Evolutionary conservation across 35 echinoderm and acorn worm species (phyloP), one percentile per base, ranked within the genome.

Genomic region (Anneissia japonica): DNA sequence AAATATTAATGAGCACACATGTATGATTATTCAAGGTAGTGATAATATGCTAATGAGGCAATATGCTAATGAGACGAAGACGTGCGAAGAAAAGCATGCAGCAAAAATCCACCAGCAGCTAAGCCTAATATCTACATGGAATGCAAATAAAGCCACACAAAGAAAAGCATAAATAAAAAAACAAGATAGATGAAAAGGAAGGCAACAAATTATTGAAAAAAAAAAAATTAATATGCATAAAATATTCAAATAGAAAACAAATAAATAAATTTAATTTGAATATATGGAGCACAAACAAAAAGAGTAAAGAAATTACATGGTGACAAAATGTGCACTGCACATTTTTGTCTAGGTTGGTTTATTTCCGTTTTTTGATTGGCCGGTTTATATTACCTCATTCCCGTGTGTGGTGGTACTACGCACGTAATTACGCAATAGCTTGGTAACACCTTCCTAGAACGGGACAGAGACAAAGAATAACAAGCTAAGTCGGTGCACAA

Each of bases 371-470:
- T 64, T 23, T 64, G 51, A 64, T 23, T 64, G 51, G 51, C 51
- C 51, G 19, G 26, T 64, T 9, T 64, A 64, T 64, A 64, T 64
- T 64, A 64, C 51, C 51, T 64, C 51, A 64, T 64, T 64, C 51
- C 51, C 51, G 51, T 64, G 19, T 64, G 51, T 64, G 2, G 51
- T 23, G 19, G 51, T 64, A 64, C 51, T 97, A 79, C 91, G 91
- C 83, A 97, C 88, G 74, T 97, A 88, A 88, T 93, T 97, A 86
- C 88, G 95, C 87, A 97, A 93, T 51, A 97, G 95, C 95, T 93
- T 93, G 88, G 95, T 97, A 38, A 91, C 95, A 39, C 91, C 90
- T 38, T 97, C 94, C 94, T 97, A 93, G 23, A 87, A 83, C 37
- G 72, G 79, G 78, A 89, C 36, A 89, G 39, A 84, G 76, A 35